phyloP scores from a whole-genome alignment of 1,140 invertebrate genomes.

The Aradophagus sp. region DNA sequence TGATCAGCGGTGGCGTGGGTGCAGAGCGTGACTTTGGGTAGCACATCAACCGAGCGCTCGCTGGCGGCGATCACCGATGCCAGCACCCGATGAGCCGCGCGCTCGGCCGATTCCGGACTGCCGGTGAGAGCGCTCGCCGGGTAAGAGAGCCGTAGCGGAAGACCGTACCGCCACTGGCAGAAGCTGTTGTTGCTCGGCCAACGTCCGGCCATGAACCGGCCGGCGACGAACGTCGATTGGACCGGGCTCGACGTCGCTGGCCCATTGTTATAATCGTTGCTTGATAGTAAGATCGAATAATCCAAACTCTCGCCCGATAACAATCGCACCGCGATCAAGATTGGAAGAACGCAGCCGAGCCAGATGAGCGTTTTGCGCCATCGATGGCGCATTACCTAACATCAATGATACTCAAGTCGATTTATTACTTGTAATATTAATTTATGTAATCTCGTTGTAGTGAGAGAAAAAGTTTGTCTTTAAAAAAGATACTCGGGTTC shows the following conservation, averaged over 20 bases:
- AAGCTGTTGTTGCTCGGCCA: constrained; percentile 76
- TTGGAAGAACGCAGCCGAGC: constrained; percentile 41
- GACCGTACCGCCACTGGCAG: constrained; percentile 79
- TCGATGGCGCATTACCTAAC: constrained; percentile 55
- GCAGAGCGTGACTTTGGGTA: constrained; percentile 77
- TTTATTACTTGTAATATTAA: too few relatives aligned
- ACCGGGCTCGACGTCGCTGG: neutral
- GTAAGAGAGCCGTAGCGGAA: constrained; percentile 77
- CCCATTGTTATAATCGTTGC: constrained; percentile 39
- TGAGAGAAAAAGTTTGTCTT: too few relatives aligned
- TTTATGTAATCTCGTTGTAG: too few relatives aligned
- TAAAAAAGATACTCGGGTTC: too few relatives aligned
- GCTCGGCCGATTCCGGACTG: constrained; percentile 76
- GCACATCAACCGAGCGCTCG: constrained; percentile 59
- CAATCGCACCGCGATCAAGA: constrained; percentile 54
- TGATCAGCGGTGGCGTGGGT: constrained; percentile 86
- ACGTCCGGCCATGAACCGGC: constrained; percentile 75
- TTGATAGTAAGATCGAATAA: constrained; percentile 53
- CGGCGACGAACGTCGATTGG: constrained; percentile 56
- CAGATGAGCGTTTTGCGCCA: constrained; percentile 52
- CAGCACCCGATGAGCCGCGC: constrained; percentile 79
- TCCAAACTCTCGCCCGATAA: constrained; percentile 52
- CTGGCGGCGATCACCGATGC: constrained; percentile 76
- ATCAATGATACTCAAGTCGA: constrained; percentile 1
- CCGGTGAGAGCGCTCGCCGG: constrained; percentile 65